Conservation (phyloP, 2,797 vertebrate species). For the Sardinella longiceps region DNA sequence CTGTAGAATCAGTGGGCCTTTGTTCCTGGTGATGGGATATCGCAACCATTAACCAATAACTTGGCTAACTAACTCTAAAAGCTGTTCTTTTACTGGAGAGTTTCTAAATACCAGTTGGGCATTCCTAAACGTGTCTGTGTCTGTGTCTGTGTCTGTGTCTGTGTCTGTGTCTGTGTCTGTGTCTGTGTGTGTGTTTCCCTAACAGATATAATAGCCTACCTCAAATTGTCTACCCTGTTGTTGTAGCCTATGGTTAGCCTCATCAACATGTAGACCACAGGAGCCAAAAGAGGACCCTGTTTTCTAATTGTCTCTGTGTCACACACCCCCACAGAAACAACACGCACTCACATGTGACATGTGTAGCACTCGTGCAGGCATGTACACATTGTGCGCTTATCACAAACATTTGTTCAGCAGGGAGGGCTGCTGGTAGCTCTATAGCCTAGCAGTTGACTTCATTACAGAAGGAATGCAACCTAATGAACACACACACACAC, state of each 20-base stretch:
- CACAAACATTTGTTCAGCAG: conserved; percentile 1
- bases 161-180: too few species aligned
- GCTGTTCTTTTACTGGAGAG: too few species aligned
- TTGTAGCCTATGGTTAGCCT: not conserved
- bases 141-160: too few species aligned
- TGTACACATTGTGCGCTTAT: not conserved
- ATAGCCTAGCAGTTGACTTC: not conserved
- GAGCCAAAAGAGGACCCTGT: not conserved
- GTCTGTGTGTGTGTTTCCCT: too few species aligned
- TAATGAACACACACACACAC: not conserved
- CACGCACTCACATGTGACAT: too few species aligned
- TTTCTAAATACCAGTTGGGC: too few species aligned
- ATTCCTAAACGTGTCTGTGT: too few species aligned
- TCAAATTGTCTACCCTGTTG: not conserved
- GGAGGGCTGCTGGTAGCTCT: not conserved
- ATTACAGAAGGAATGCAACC: not conserved
- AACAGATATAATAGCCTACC: too few species aligned
- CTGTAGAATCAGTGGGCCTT: too few species aligned
- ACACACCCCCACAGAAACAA: conserved; percentile 60
- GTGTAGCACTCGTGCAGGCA: conserved; percentile 41
- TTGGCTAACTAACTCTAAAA: too few species aligned
- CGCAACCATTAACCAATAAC: too few species aligned
- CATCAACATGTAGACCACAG: not conserved
- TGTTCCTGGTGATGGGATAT: too few species aligned
- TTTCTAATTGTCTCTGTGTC: not conserved